phyloP scores from a whole-genome alignment of 2,888 invertebrate species.

The Apeira syringaria region DNA sequence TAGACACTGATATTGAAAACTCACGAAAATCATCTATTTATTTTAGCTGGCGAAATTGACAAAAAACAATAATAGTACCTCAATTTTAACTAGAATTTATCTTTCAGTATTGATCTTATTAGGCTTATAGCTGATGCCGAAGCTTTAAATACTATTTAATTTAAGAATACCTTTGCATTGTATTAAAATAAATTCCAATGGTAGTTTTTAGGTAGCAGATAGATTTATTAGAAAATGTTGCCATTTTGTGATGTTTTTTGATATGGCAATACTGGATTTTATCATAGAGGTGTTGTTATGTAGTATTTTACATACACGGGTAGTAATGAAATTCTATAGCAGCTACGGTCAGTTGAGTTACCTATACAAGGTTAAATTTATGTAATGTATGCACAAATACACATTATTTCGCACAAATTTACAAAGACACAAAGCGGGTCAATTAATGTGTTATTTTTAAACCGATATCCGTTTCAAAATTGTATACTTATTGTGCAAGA shows the following conservation, averaged over 20 bases:
- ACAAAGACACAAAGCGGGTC: too few species aligned
- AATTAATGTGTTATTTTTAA: too few species aligned
- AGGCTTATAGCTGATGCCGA: constrained; percentile 23
- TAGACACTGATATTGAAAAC: constrained; percentile 1
- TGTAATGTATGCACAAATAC: too few species aligned
- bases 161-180: constrained; percentile 20
- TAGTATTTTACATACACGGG: constrained; percentile 7
- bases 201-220: constrained; percentile 20
- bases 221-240: constrained; percentile 11
- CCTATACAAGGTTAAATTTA: too few species aligned
- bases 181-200: constrained; percentile 16
- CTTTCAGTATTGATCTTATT: constrained; percentile 7
- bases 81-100: constrained; percentile 7
- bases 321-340: too few species aligned
- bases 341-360: too few species aligned
- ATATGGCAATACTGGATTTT: constrained; percentile 20
- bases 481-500: too few species aligned
- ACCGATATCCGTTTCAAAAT: too few species aligned
- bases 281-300: constrained; percentile 15
- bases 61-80: constrained; percentile 18
- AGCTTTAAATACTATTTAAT: constrained; percentile 28
- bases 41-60: constrained; percentile 13
- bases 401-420: too few species aligned
- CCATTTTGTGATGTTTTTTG: constrained; percentile 25
- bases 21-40: constrained; percentile 11